Evolutionary conservation across 2,888 invertebrate genomes (phyloP), one percentile per base, ranked within the genome.

Genomic region (Drosophila infuscata): DNA sequence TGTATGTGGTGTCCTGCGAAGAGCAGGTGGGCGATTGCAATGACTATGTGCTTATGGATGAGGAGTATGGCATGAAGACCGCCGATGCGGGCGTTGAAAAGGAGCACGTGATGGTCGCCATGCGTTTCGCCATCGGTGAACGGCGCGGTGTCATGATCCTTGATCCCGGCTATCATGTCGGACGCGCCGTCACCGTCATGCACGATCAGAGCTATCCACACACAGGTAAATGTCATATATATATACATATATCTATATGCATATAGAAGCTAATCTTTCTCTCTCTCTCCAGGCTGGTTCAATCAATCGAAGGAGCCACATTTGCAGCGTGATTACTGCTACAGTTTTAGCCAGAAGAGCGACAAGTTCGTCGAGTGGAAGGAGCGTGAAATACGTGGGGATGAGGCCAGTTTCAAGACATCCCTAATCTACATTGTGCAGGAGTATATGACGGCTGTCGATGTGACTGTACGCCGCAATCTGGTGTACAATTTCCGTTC

Each of bases 91-190:
- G 90, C 69, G 94, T 95, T 46, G 97, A 97, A 93, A 98, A 98
- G 93, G 98, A 98, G 92, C 98, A 98, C 93, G 97, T 97, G 51
- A 94, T 98, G 93, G 96, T 96, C 69, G 96, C 96, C 73, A 94
- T 97, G 91, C 95, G 95, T 83, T 94, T 97, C 71, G 93, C 94
- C 80, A 95, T 98, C 66, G 95, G 95, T 57, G 96, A 96, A 36
- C 95, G 98, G 46, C 93, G 94, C 1, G 98, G 98, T 36, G 94
- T 97, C 58, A 93, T 98, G 94, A 95, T 98, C 30, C 95, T 98
- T 48, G 98, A 98, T 94, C 97, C 98, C 0, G 98, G 98, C 25
- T 98, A 98, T 93, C 98, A 98, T 93, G 96, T 98, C 72, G 96
- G 97, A 49, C 94, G 97, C 73, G 96, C 97, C 67, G 95, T 98